These are phyloP conservation scores for Drosophila ochracea DNA, from an alignment of 2,888 invertebrate genomes.

Conservation along the genomic window DNA sequence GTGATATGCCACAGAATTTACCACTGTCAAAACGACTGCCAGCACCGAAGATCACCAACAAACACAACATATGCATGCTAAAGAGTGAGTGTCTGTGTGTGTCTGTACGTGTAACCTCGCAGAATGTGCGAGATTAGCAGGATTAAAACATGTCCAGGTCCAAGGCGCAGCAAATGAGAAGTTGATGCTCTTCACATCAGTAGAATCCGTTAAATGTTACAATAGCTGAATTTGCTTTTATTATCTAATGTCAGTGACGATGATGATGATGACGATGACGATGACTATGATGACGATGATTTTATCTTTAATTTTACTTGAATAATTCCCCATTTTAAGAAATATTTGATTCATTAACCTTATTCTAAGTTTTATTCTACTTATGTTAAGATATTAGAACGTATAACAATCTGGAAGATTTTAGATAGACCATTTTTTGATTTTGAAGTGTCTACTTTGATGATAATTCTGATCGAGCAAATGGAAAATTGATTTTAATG, in stretches of 20 bases:
- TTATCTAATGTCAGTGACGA: slow-evolving; percentile 42
- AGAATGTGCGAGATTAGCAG: slow-evolving; percentile 52
- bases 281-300: slow-evolving; percentile 7
- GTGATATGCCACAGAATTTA: slow-evolving; percentile 82
- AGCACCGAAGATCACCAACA: slow-evolving; percentile 18
- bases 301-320: neutral
- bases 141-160: slow-evolving; percentile 35
- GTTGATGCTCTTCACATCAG: slow-evolving; percentile 50
- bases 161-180: slow-evolving; percentile 25
- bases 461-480: neutral
- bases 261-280: neutral
- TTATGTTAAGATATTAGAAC: neutral
- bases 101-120: slow-evolving; percentile 43
- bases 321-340: neutral
- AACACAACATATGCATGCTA: slow-evolving; percentile 1
- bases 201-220: slow-evolving; percentile 83
- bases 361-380: neutral
- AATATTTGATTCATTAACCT: neutral
- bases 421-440: neutral
- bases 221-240: slow-evolving; percentile 83
- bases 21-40: slow-evolving; percentile 62
- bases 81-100: slow-evolving; percentile 12
- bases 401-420: neutral
- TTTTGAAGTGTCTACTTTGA: neutral
- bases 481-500: slow-evolving; percentile 5